A percentile compares a stretch with the other conserved stretches of the same genome.
These are phyloP conservation scores for Numenius arquata DNA, from an alignment of 2,113 vertebrate species.

Conservation along the genomic window DNA sequence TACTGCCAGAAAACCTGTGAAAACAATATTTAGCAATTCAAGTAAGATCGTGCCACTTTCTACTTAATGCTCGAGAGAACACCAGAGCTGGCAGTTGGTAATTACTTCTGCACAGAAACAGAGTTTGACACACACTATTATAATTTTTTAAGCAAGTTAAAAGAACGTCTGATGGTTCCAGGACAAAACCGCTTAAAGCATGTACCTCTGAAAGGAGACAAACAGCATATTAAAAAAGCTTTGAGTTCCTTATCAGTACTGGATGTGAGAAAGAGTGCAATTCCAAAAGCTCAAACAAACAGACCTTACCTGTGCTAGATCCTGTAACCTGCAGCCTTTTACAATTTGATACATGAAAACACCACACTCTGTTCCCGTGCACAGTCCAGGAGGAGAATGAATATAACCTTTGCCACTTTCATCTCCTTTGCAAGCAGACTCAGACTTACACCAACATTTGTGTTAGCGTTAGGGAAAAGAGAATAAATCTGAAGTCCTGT, in stretches of 20 bases:
- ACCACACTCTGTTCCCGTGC: accelerated
- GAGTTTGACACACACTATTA: conserved; percentile 3
- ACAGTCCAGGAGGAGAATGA: background rate
- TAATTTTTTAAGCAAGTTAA: conserved; percentile 39
- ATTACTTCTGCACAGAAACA: conserved; percentile 39
- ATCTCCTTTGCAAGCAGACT: background rate
- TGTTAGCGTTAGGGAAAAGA: background rate
- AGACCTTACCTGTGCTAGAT: background rate
- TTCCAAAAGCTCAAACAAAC: background rate
- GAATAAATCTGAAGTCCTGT: background rate
- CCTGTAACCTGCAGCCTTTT: background rate
- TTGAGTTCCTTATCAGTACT: background rate
- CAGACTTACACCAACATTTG: background rate
- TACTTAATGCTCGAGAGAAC: conserved; percentile 20
- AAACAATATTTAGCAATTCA: conserved; percentile 53
- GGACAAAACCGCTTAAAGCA: background rate
- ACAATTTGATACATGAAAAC: background rate
- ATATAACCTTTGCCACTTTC: background rate
- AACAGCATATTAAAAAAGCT: background rate
- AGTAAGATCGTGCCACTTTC: conserved; percentile 24
- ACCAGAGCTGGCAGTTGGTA: conserved; percentile 19
- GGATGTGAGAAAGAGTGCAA: background rate
- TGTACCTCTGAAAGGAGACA: conserved; percentile 3
- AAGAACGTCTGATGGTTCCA: background rate
- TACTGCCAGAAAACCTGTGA: conserved; percentile 7